Conservation (phyloP, 2,888 invertebrate species). For the Nycteola revayana region DNA sequence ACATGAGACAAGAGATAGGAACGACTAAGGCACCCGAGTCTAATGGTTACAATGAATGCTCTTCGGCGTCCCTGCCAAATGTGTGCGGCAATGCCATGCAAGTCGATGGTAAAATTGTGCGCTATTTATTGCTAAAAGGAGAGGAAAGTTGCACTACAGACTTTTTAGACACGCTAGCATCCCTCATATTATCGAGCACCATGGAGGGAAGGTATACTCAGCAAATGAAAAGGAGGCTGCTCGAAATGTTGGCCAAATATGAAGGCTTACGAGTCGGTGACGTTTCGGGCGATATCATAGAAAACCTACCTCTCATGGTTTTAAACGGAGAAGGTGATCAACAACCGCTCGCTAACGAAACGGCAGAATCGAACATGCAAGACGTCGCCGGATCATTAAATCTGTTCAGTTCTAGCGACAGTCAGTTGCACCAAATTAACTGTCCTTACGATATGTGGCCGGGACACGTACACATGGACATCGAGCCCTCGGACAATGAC, state of each 20-base stretch:
- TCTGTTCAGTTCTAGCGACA: slow-evolving; percentile 63
- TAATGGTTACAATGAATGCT: slow-evolving; percentile 48
- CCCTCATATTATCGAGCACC: slow-evolving; percentile 65
- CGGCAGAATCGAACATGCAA: slow-evolving; percentile 64
- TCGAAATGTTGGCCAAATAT: slow-evolving; percentile 64
- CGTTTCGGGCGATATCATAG: slow-evolving; percentile 65
- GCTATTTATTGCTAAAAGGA: slow-evolving; percentile 78
- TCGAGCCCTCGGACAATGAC: slow-evolving; percentile 55
- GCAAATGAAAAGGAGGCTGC: slow-evolving; percentile 56
- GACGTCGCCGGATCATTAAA: slow-evolving; percentile 74
- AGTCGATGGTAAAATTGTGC: slow-evolving; percentile 75
- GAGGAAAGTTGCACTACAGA: slow-evolving; percentile 78
- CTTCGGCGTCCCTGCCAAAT: slow-evolving; percentile 38
- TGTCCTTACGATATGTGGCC: slow-evolving; percentile 73
- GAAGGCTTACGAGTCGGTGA: slow-evolving; percentile 69
- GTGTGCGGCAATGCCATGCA: slow-evolving; percentile 48
- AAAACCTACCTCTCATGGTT: slow-evolving; percentile 55
- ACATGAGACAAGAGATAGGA: slow-evolving; percentile 44
- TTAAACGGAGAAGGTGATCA: slow-evolving; percentile 46
- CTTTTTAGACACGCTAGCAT: slow-evolving; percentile 73
- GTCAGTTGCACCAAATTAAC: slow-evolving; percentile 61
- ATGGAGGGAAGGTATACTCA: slow-evolving; percentile 61
- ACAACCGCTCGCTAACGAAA: slow-evolving; percentile 43
- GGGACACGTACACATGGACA: slow-evolving; percentile 62
- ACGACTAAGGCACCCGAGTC: slow-evolving; percentile 50